These are phyloP conservation scores for Lepidocyrtoides sp. DNA, from an alignment of 2,888 invertebrate genomes.

Conservation along the genomic window DNA sequence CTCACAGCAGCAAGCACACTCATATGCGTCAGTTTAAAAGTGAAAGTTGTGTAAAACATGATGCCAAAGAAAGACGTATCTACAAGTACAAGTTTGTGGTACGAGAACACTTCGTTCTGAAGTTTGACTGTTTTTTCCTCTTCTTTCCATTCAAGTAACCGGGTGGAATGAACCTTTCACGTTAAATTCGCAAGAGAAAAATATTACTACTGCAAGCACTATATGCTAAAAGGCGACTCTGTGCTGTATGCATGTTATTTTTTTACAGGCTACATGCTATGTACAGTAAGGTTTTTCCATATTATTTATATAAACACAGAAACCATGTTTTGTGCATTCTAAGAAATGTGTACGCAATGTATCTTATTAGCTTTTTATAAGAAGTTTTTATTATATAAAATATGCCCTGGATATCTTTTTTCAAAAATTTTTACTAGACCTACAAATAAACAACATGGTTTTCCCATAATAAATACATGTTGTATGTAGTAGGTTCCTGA, in stretches of 20 bases:
- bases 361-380: no score
- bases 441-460: neutral
- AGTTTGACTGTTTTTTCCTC: constrained; percentile 7
- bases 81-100: neutral
- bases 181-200: neutral
- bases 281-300: no score
- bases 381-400: no score
- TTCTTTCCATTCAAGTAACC: constrained; percentile 36
- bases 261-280: no score
- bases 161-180: constrained; percentile 77
- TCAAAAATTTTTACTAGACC: neutral
- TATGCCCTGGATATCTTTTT: neutral
- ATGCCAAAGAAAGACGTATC: neutral
- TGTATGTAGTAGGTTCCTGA: neutral
- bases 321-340: neutral
- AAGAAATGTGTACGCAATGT: neutral
- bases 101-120: neutral
- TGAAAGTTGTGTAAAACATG: constrained; percentile 3
- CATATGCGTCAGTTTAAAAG: neutral
- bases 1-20: neutral
- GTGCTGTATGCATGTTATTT: neutral
- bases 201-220: neutral
- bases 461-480: neutral
- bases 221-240: neutral
- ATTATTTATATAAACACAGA: neutral